Conservation (phyloP, 2,113 vertebrate species). For the Damaliscus lunatus region DNA sequence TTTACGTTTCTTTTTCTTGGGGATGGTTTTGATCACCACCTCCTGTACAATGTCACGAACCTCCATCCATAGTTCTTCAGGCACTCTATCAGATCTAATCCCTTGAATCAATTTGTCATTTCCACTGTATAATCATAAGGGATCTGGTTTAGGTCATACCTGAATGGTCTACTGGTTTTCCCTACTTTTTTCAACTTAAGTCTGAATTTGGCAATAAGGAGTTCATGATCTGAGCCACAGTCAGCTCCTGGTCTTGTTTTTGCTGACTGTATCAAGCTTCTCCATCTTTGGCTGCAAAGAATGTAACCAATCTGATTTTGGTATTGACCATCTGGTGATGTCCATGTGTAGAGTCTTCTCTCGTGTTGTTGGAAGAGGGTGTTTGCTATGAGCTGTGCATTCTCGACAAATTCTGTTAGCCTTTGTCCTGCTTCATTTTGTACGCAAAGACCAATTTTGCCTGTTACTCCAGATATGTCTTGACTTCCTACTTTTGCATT, state of each 20-base stretch:
- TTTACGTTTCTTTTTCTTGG: not conserved
- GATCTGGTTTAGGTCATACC: not conserved
- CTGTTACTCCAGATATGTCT: not conserved
- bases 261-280: not conserved
- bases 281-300: not conserved
- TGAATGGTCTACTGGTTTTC: not conserved
- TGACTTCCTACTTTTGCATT: not conserved
- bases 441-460: not conserved
- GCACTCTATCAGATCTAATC: not conserved
- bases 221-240: not conserved
- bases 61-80: not conserved
- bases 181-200: not conserved
- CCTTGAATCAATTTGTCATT: not conserved
- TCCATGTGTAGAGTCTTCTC: not conserved
- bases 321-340: not conserved
- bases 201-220: not conserved
- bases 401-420: not conserved
- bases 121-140: not conserved
- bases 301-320: not conserved
- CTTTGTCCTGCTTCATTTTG: not conserved
- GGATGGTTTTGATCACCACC: not conserved
- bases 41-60: not conserved
- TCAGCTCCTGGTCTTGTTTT: not conserved
- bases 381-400: not conserved
- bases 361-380: not conserved